Evolutionary conservation across 2,113 vertebrate species (phyloP).

Genomic region (Microtus pennsylvanicus): DNA sequence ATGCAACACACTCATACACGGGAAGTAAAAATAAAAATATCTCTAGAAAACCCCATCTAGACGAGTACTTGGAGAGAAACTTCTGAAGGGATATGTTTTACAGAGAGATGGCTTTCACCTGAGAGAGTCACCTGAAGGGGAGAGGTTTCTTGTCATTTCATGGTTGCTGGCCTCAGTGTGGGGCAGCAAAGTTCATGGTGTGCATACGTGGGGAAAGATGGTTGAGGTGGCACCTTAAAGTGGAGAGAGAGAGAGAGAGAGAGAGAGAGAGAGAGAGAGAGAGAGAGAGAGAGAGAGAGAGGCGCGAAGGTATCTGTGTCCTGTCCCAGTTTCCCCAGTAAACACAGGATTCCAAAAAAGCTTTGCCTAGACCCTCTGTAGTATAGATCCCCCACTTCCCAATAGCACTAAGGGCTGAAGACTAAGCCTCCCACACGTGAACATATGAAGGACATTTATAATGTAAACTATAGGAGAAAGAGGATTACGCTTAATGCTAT

Average conservation of each 20-base stretch:
- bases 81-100: not conserved
- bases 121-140: not conserved
- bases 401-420: not conserved
- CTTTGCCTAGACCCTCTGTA: not conserved
- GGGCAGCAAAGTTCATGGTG: no score
- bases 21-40: not conserved
- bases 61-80: not conserved
- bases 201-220: accelerated
- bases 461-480: not conserved
- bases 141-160: not conserved
- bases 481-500: not conserved
- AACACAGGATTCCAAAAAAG: not conserved
- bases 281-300: not conserved
- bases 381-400: not conserved
- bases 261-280: no score
- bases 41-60: not conserved
- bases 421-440: not conserved
- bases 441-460: not conserved
- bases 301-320: not conserved
- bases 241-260: not conserved
- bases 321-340: no score
- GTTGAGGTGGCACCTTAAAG: not conserved
- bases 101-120: not conserved
- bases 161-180: not conserved
- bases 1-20: not conserved